Conservation (phyloP, 2,797 vertebrate species). For the Podarcis siculus region DNA sequence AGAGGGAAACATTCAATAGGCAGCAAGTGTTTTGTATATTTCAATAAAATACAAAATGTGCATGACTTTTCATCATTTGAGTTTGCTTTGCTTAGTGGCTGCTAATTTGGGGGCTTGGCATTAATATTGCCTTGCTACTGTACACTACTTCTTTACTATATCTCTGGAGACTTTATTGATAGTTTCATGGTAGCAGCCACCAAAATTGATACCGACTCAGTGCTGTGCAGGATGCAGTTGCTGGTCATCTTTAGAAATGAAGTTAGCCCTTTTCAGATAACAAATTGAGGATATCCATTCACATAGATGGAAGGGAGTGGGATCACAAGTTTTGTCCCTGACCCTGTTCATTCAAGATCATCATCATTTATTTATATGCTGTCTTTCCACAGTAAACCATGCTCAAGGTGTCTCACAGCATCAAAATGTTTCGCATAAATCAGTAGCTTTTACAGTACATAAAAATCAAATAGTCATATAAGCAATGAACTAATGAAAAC, state of each 20-base stretch:
- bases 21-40: neutral
- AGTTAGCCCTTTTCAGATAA: neutral
- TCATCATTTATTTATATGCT: too few relatives aligned
- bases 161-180: neutral
- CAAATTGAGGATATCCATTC: neutral
- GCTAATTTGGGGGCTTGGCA: neutral
- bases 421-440: too few relatives aligned
- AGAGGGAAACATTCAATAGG: neutral
- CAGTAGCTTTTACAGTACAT: too few relatives aligned
- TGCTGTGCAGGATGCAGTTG: neutral
- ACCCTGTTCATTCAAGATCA: too few relatives aligned
- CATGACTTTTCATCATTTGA: neutral
- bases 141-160: neutral
- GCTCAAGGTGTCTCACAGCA: too few relatives aligned
- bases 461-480: too few relatives aligned
- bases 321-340: neutral
- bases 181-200: neutral
- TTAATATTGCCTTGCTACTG: neutral
- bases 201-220: neutral
- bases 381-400: too few relatives aligned
- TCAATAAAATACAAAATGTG: neutral
- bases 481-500: too few relatives aligned
- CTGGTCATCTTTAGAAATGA: neutral
- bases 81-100: neutral
- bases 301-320: neutral